Base-by-base conservation (phyloP, 1,140 invertebrate genomes). In the Rhagoletis pomonella region DNA sequence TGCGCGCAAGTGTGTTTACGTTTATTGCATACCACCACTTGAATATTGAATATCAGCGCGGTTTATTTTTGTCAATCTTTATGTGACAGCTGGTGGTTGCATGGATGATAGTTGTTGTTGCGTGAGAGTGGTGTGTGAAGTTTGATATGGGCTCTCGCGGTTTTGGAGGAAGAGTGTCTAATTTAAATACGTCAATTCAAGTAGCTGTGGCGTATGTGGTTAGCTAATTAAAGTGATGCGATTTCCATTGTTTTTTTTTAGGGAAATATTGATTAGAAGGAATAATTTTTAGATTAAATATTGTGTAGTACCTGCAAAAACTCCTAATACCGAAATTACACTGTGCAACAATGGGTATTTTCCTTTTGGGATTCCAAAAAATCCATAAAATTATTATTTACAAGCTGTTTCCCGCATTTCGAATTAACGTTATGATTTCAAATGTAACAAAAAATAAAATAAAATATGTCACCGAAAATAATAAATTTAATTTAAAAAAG, bases 31-130 rank as follows among this genome's bases (percentile, higher is more conserved):
- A 42, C 67, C 47, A 17, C 44, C 42, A 47, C 67, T 47, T 73
- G 67, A 73, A 73, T 73, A 73, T 73, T 73, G 67, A 73, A 73
- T 73, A 73, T 73, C 67, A 73, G 50, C 4, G 42, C 67, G 67
- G 14, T 73, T 73, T 73, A 73, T 73, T 44, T 47, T 73, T 69
- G 67, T 73, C 67, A 73, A 73, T 47, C 67, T 39, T 73, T 73
- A 73, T 73, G 67, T 47, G 67, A 73, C 67, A 73, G 44, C 42
- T 73, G 67, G n/a, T 73, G 67, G 67, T 73, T 73, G 42, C 44
- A 47, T 47, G 10, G 47, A 73, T 73, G 67, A 50, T 42, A 73
- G 14, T 47, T 69, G 65, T 3, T 29, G 39, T 42, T 69, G 65
- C 39, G 12, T 42, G 7, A 2, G 65, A 29, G 65, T 2, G 39